Percentiles rank a stretch among this genome's conserved stretches.
These are phyloP conservation scores for Myopa testacea DNA, from an alignment of 2,888 invertebrate genomes.

Conservation along the genomic window DNA sequence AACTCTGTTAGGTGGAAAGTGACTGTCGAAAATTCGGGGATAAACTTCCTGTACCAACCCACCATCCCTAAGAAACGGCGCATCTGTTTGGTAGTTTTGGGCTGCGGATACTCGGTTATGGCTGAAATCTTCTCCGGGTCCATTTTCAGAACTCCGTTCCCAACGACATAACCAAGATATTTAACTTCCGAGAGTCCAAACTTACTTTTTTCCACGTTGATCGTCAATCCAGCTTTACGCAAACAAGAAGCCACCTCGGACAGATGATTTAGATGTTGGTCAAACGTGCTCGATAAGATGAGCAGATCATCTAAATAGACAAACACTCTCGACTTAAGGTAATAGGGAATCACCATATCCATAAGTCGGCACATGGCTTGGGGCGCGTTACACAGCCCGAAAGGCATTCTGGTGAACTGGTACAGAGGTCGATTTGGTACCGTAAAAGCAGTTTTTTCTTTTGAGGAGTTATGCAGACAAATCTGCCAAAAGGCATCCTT, in stretches of 20 bases:
- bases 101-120: no score
- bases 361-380: constrained; percentile 44
- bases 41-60: constrained; percentile 37
- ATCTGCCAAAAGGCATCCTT: constrained; percentile 42
- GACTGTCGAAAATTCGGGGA: constrained; percentile 26
- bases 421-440: constrained; percentile 23
- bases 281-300: constrained; percentile 33
- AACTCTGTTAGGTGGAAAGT: constrained; percentile 34
- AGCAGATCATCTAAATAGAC: constrained; percentile 45
- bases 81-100: no score
- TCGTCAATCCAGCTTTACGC: constrained; percentile 31
- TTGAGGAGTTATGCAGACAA: constrained; percentile 20
- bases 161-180: constrained; percentile 36
- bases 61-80: no score
- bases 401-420: no score
- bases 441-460: constrained; percentile 40
- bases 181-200: constrained; percentile 34
- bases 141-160: no score
- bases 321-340: constrained; percentile 38
- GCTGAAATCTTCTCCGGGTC: no score
- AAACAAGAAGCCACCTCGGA: constrained; percentile 35
- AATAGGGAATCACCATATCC: constrained; percentile 43
- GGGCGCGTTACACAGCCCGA: background rate
- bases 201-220: constrained; percentile 35
- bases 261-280: constrained; percentile 28